A percentile compares a stretch with the other conserved stretches of the same genome.
Evolutionary conservation across 2,888 invertebrate genomes (phyloP).

Genomic region (Thera britannica): DNA sequence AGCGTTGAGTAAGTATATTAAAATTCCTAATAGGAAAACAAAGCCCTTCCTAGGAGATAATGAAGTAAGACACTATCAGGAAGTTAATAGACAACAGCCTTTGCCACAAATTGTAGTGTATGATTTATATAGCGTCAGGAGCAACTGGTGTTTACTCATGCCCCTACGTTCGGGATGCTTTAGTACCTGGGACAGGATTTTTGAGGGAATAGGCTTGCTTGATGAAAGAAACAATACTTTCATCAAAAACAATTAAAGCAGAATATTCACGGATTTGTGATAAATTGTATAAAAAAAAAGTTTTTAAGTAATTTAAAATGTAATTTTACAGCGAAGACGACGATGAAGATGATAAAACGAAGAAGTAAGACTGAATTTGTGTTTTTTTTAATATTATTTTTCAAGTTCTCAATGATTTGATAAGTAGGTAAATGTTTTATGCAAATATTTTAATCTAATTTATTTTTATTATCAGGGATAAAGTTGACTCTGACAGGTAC

Average conservation of each 20-base stretch:
- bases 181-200: no score
- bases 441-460: neutral
- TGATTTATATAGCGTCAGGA: no score
- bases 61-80: no score
- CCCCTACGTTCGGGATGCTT: no score
- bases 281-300: neutral
- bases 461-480: slow-evolving; percentile 32
- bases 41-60: no score
- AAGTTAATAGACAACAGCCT: no score
- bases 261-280: no score
- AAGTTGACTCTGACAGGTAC: slow-evolving; percentile 21
- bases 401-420: neutral
- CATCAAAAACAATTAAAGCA: no score
- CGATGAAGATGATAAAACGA: slow-evolving; percentile 7
- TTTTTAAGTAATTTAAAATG: neutral
- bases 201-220: no score
- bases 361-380: neutral
- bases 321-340: slow-evolving; percentile 25
- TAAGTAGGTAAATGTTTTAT: neutral
- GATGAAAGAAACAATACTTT: no score
- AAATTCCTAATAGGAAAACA: neutral
- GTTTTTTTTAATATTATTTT: neutral
- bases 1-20: slow-evolving; percentile 58
- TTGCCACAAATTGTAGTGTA: no score
- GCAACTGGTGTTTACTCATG: no score